Base-by-base conservation (phyloP, 2,888 invertebrate genomes). In the Ypsolopha sequella region DNA sequence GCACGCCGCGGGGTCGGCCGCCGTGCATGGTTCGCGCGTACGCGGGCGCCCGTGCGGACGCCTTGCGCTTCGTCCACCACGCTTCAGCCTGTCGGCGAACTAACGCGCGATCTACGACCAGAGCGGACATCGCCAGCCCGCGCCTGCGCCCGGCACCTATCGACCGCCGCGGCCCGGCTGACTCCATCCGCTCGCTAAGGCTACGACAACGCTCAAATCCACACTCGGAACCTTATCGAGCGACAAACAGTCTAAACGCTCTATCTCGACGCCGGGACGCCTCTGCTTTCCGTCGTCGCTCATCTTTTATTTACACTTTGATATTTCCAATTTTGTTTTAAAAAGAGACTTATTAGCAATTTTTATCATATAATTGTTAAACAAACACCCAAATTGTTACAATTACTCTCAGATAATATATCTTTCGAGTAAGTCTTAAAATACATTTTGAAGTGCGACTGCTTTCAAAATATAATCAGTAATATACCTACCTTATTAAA, bases 1-100 rank as follows among this genome's bases (percentile, higher is more conserved):
- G 68, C 66, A 76, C 73, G 67, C 70, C 73, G 68, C 73, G 80
- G 63, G 84, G 80, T 68, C 68, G 70, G 45, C 69, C 55, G 74
- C 74, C 66, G 64, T 69, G 67, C 77, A 78, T 80, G 72, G 66
- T 74, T 66, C 60, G 67, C 68, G 66, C 61, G 66, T 67, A 68
- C 71, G 60, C 58, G 68, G 69, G 68, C 58, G 69, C 66, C 61
- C 52, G 54, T 33, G 59, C 68, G 71, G 72, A 67, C 71, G 75
- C 70, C 64, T 62, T 48, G 47, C 51, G 68, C 73, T 74, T 73
- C 76, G 79, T 76, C 82, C 72, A 73, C 72, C 76, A 76, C 78
- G 78, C 70, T 59, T 62, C 65, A 66, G 70, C 66, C 79, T 65
- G 72, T 70, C 78, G 80, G 78, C 73, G 69, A 70, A 81, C 80